These are phyloP conservation scores for Invenusta paracnida DNA, from an alignment of 2,888 invertebrate species.

Conservation along the genomic window DNA sequence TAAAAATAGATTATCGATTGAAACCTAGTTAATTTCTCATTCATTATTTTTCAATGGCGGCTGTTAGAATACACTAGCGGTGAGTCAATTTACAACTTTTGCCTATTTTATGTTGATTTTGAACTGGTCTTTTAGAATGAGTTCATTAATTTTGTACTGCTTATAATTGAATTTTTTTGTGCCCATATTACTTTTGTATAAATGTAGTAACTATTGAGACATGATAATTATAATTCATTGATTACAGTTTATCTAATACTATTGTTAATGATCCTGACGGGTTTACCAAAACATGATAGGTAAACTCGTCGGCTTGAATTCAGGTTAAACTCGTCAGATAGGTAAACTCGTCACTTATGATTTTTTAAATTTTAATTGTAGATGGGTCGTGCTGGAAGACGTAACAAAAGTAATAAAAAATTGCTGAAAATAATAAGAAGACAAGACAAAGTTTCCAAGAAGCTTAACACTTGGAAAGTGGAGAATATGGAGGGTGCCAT, in stretches of 20 bases:
- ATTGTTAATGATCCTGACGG: background rate
- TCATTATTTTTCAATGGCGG: background rate
- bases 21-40: background rate
- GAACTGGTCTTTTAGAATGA: background rate
- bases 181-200: background rate
- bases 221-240: background rate
- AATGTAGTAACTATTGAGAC: background rate
- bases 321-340: background rate
- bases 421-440: background rate
- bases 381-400: background rate
- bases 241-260: background rate
- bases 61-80: background rate
- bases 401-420: background rate
- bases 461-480: background rate
- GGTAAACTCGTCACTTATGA: background rate
- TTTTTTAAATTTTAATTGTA: background rate
- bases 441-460: background rate
- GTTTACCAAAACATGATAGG: background rate
- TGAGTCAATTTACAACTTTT: background rate
- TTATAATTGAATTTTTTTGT: background rate
- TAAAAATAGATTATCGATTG: background rate
- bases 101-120: background rate
- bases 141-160: background rate
- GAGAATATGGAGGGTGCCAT: background rate
- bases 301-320: background rate